Percentiles rank a stretch among this genome's conserved stretches.
Conservation (phyloP, 2,888 invertebrate species). For the Drosophila sordidula region DNA sequence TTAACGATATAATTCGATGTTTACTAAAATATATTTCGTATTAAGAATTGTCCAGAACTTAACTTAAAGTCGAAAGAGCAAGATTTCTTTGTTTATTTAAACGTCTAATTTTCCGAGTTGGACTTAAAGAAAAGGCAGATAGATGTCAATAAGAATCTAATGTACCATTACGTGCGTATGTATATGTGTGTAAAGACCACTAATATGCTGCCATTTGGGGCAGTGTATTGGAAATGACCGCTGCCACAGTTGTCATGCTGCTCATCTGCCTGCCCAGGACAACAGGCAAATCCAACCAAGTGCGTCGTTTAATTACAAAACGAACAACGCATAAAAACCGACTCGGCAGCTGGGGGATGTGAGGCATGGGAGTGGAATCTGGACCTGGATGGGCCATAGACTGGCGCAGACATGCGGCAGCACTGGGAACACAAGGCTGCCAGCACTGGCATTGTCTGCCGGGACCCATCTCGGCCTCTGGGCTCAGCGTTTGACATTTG, state of each 20-base stretch:
- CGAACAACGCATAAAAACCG: slow-evolving; percentile 81
- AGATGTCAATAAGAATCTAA: neutral
- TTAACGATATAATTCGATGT: too few species aligned
- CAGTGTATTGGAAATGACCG: slow-evolving; percentile 44
- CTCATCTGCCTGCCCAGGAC: slow-evolving; percentile 45
- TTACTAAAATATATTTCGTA: too few species aligned
- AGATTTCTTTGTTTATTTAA: neutral
- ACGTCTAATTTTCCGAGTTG: neutral
- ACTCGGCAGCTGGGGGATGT: slow-evolving; percentile 35
- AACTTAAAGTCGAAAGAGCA: too few species aligned
- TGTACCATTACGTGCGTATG: neutral
- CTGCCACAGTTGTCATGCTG: slow-evolving; percentile 32
- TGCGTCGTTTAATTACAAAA: slow-evolving; percentile 81
- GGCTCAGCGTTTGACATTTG: slow-evolving; percentile 72
- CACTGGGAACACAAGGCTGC: slow-evolving; percentile 22
- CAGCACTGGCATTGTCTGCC: slow-evolving; percentile 46
- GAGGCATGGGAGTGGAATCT: slow-evolving; percentile 19
- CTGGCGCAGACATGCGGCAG: slow-evolving; percentile 23
- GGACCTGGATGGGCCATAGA: slow-evolving; percentile 27
- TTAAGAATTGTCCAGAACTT: too few species aligned
- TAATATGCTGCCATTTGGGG: slow-evolving; percentile 28
- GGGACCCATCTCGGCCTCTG: slow-evolving; percentile 34
- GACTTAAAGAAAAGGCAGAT: neutral
- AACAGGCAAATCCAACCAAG: slow-evolving; percentile 64
- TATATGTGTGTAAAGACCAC: neutral